These are phyloP conservation scores for Beroe forskalii DNA, from an alignment of 37 sponge, comb jelly and placozoan species.

Conservation along the genomic window DNA sequence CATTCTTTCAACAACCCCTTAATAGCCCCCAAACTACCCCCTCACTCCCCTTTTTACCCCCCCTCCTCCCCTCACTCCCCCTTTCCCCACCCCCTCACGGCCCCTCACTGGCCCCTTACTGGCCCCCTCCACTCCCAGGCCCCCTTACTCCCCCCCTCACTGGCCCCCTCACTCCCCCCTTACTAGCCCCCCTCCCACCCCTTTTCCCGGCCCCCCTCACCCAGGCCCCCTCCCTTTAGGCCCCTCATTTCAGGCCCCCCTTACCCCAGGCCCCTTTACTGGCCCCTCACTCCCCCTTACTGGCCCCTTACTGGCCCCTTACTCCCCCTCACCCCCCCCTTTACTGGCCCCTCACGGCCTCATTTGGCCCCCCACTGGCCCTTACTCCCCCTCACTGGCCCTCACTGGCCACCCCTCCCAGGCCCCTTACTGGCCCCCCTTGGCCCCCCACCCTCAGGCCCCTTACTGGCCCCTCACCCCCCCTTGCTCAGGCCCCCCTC, in stretches of 20 bases:
- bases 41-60: background rate
- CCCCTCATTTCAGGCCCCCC: background rate
- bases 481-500: too few relatives aligned
- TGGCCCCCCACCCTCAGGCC: too few relatives aligned
- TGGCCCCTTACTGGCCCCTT: background rate
- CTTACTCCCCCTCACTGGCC: background rate
- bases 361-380: too few relatives aligned
- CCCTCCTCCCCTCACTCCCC: background rate
- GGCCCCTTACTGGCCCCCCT: too few relatives aligned
- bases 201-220: background rate
- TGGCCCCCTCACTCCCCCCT: background rate
- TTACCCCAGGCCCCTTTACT: background rate
- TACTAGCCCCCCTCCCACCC: background rate
- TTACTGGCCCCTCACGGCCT: too few relatives aligned
- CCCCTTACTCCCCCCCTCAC: background rate
- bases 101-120: background rate
- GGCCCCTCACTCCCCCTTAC: background rate
- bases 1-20: too few relatives aligned
- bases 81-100: background rate
- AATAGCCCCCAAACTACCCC: too few relatives aligned
- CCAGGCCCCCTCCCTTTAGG: background rate
- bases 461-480: too few relatives aligned
- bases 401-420: too few relatives aligned
- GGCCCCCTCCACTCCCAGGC: background rate
- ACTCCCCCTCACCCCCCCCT: background rate